Evolutionary conservation across 2,888 invertebrate species (phyloP).

Genomic region (Oligia latruncula): DNA sequence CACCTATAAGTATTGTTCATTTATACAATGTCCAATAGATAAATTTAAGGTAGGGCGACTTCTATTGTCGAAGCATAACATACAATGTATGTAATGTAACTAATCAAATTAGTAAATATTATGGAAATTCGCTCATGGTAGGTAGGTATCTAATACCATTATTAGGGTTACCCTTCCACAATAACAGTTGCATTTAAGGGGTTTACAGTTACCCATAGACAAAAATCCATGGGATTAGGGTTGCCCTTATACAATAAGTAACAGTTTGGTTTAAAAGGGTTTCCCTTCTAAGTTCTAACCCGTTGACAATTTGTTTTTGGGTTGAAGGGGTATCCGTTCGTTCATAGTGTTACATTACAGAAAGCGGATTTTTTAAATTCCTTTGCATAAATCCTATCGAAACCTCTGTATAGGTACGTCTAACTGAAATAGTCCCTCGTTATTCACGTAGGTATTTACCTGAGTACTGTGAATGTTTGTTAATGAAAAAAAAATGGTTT

Average conservation of each 20-base stretch:
- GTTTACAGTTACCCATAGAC: not conserved
- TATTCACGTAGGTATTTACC: not conserved
- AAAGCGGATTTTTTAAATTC: not conserved
- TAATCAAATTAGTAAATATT: not conserved
- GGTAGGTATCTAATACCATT: not conserved
- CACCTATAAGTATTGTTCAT: not conserved
- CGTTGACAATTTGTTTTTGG: not conserved
- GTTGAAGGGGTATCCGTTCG: not conserved
- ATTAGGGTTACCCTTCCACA: not conserved
- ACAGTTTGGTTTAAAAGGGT: not conserved
- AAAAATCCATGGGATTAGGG: not conserved
- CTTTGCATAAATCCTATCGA: not conserved
- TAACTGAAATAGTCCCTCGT: not conserved
- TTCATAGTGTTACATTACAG: not conserved
- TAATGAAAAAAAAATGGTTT: not conserved
- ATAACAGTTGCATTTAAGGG: not conserved
- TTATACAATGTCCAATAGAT: conserved; percentile 12
- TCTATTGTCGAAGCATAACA: not conserved
- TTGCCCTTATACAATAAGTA: not conserved
- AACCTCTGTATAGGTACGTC: not conserved
- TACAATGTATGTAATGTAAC: not conserved
- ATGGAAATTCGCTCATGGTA: not conserved
- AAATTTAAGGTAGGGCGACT: not conserved
- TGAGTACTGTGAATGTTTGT: not conserved
- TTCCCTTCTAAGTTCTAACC: not conserved